Conservation (phyloP, 2,888 invertebrate species). For the Euclidia mi region DNA sequence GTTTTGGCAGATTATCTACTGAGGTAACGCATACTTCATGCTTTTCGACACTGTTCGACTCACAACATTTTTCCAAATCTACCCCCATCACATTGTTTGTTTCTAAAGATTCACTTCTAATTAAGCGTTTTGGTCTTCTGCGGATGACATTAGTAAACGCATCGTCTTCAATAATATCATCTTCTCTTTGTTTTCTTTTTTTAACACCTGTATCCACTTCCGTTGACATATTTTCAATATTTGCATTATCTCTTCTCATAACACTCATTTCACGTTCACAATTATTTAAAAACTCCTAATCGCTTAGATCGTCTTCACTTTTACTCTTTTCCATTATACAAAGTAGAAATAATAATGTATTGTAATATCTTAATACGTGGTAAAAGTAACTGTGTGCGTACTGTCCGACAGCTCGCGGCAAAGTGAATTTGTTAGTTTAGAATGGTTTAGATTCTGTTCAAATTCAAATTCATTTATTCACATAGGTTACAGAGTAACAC, state of each 20-base stretch:
- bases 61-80: slow-evolving; percentile 3
- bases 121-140: slow-evolving; percentile 10
- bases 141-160: slow-evolving; percentile 17
- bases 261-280: background rate
- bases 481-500: too few species aligned
- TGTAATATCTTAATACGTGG: too few species aligned
- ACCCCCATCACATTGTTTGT: slow-evolving; percentile 3
- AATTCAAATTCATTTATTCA: too few species aligned
- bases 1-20: slow-evolving; percentile 32
- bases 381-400: too few species aligned
- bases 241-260: background rate
- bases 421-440: too few species aligned
- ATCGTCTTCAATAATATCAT: slow-evolving; percentile 9
- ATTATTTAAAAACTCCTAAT: background rate
- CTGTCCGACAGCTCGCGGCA: too few species aligned
- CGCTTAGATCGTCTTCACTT: slow-evolving; percentile 4
- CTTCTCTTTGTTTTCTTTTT: slow-evolving; percentile 15
- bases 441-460: too few species aligned
- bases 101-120: slow-evolving; percentile 13
- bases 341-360: background rate
- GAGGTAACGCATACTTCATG: slow-evolving; percentile 31
- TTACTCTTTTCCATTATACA: background rate
- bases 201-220: background rate
- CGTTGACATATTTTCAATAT: background rate
- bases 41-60: background rate